Percentiles rank a stretch among this genome's conserved stretches.
Conservation (phyloP, 1,140 invertebrate genomes). For the Neuroterus valhalla region DNA sequence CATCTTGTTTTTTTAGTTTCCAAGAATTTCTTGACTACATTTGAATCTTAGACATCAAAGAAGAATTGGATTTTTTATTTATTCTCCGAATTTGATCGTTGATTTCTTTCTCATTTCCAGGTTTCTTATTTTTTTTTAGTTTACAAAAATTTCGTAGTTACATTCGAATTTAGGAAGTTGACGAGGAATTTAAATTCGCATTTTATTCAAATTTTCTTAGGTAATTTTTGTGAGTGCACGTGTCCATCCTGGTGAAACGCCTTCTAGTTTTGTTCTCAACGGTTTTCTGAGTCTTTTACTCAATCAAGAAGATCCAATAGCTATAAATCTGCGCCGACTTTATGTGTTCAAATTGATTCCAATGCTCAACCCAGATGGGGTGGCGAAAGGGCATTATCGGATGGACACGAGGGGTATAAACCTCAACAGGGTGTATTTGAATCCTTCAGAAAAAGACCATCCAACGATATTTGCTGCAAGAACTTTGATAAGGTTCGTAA, state of each 20-base stretch:
- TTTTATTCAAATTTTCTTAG: too few species aligned
- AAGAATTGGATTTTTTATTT: too few species aligned
- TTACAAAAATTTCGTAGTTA: too few species aligned
- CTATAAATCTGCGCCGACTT: conserved; percentile 81
- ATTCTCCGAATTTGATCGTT: too few species aligned
- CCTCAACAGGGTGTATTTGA: conserved; percentile 89
- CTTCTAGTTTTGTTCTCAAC: conserved; percentile 95
- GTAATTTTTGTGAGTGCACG: conserved; percentile 91
- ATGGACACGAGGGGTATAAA: conserved; percentile 94
- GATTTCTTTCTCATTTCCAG: too few species aligned
- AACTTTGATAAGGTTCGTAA: conserved; percentile 81
- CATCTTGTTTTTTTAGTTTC: too few species aligned
- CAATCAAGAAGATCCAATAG: conserved; percentile 84
- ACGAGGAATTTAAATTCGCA: too few species aligned
- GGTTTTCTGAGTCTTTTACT: conserved; percentile 90
- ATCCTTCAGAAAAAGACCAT: conserved; percentile 84
- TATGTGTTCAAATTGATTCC: conserved; percentile 96
- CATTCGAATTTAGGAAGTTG: too few species aligned
- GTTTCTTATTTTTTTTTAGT: too few species aligned
- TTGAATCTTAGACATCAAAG: too few species aligned
- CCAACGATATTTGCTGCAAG: conserved; percentile 90
- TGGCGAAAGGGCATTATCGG: conserved; percentile 90
- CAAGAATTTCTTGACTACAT: too few species aligned
- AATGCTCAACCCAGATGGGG: conserved; percentile 95
- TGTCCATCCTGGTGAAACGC: conserved; percentile 96